Evolutionary conservation across 2,888 invertebrate genomes (phyloP), one percentile per base, ranked within the genome.

Genomic region (Rhamphomyia laevipes): DNA sequence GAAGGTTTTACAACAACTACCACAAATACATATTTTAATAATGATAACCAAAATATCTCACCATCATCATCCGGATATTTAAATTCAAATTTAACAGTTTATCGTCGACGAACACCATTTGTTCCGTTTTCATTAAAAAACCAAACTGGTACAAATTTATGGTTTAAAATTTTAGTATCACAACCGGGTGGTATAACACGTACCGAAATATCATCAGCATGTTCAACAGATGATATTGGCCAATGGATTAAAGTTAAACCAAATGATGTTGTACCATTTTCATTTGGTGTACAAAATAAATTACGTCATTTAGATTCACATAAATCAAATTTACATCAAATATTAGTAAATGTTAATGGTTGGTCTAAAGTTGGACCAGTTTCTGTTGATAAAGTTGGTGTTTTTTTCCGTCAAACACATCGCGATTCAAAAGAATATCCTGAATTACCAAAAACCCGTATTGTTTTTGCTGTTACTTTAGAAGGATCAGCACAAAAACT

Each of bases 401-500:
- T 88, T 41, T 97, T 86, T 73, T 97, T 96, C 66, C 73, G 90
- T n/a, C 63, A 59, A n/a, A 55, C 57, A 23, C 68, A 63, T 31
- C 68, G 73, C 10, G 70, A 73, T 52, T 46, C 47, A 21, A 44
- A 43, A 7, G 43, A 50, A 27, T 56, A 51, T 47, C 46, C 54
- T 38, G 46, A 46, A 37, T 48, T 56, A 48, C 67, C 64, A 23
- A 76, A 80, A 58, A 86, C 89, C 0, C 79, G 95, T 47, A 77
- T 97, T 23, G 91, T 97, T 43, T 87, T 96, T 63, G 88, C 89
- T 57, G 90, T 99, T 16, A 82, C 86, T 1, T 73, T 95, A 54
- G 92, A 94, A 68, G 94, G 94, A 0, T 91, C 92, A 2, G 96
- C 96, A 1, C 82, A 90, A 59, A 97, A 97, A 71, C 73, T 96